These are phyloP conservation scores for Clarias laeviceps DNA, from an alignment of 2,797 vertebrate species.

Conservation along the genomic window DNA sequence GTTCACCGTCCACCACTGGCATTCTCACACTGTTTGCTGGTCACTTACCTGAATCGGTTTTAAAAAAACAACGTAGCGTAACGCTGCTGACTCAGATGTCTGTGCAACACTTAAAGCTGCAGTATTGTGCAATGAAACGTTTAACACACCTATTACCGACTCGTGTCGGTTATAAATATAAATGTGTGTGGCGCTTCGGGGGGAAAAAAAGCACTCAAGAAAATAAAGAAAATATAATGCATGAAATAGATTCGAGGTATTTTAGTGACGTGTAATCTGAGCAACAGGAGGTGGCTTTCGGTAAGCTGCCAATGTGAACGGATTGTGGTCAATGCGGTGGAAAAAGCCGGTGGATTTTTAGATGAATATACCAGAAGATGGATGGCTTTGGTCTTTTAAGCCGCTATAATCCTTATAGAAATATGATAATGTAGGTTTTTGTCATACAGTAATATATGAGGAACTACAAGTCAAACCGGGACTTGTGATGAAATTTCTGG, in stretches of 20 bases:
- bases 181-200: background rate
- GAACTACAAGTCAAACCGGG: background rate
- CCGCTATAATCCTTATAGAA: background rate
- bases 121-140: conserved; percentile 1
- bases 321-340: background rate
- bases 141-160: conserved; percentile 6
- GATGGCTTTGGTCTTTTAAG: conserved; percentile 1
- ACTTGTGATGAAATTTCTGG: too few species aligned
- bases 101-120: background rate
- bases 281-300: conserved; percentile 17
- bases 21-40: conserved; percentile 11
- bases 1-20: background rate
- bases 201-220: background rate
- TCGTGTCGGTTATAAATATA: background rate
- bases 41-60: conserved; percentile 26
- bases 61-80: background rate
- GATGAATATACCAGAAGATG: background rate
- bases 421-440: background rate
- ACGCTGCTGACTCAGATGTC: conserved; percentile 1
- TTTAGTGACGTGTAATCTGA: background rate
- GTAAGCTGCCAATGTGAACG: background rate
- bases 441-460: background rate
- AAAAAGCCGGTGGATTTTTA: background rate
- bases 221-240: conserved; percentile 11
- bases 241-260: background rate